Percentiles rank a stretch among this genome's conserved stretches.
These are phyloP conservation scores for Myioborus melanocephalus DNA, from an alignment of 2,797 vertebrate genomes.

Conservation along the genomic window DNA sequence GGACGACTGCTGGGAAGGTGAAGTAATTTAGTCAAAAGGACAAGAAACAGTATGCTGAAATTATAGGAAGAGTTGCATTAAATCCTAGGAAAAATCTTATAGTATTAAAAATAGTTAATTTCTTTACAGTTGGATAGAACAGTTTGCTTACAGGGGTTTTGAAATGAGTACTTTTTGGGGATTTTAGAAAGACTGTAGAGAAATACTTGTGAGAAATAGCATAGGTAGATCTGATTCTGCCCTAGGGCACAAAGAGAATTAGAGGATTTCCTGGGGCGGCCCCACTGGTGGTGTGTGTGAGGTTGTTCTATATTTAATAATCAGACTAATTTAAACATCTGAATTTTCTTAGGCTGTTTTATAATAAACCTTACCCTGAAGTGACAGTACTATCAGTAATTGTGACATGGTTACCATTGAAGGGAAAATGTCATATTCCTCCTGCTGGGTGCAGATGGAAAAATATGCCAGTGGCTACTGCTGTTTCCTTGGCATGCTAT, in stretches of 20 bases:
- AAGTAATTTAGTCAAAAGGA: neutral
- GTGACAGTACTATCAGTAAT: neutral
- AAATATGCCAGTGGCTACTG: constrained; percentile 49
- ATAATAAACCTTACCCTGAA: neutral
- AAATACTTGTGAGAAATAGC: neutral
- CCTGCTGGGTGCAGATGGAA: constrained; percentile 56
- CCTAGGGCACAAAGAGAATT: neutral
- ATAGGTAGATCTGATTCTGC: neutral
- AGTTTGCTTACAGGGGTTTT: neutral
- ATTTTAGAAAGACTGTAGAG: neutral
- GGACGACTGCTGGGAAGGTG: neutral
- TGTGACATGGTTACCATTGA: neutral
- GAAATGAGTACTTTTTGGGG: neutral
- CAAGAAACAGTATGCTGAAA: neutral
- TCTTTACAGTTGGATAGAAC: neutral
- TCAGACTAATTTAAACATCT: neutral
- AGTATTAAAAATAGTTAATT: neutral
- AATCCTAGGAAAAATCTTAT: neutral
- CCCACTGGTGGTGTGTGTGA: accelerated
- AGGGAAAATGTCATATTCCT: constrained; percentile 9
- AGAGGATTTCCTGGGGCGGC: neutral
- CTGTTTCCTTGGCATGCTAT: constrained; percentile 34
- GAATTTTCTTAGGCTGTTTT: neutral
- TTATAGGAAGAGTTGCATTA: neutral
- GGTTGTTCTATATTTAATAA: neutral